Base-by-base conservation (phyloP, 2,113 vertebrate genomes). In the Callopanchax toddi region DNA sequence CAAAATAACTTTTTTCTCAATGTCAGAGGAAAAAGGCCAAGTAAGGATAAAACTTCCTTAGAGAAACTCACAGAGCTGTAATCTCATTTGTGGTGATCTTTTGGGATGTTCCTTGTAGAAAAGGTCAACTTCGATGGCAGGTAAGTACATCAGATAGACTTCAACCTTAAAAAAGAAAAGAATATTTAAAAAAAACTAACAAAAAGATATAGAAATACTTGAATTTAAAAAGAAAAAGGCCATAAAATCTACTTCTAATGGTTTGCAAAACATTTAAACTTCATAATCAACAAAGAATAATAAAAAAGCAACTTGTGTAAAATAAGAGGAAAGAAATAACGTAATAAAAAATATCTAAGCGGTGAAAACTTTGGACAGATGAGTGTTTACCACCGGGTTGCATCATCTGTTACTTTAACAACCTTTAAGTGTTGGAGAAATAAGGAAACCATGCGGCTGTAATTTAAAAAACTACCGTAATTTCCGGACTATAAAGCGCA, bases 91-190 rank as follows among this genome's bases (percentile, higher is more conserved):
- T 11, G 11, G 37, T 18, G 39, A 46, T 52, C 20, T 64, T 67
- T 13, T 63, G 18, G 25, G 36, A 58, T 16, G 45, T 23, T 45
- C 1, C 17, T 17, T 32, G 26, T 6, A 18, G 15, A 25, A 23
- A 44, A 64, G 37, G 48, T 16, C 37, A 42, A 9, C 17, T 39
- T 43, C 20, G 46, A 15, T 4, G 25, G n/a, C 26, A 44, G 66
- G 60, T 21, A 25, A 57, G 54, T 21, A 21, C 36, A 60, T 34
- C 48, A 55, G 23, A 40, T 60, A 39, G 25, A 39, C 25, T 44
- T 45, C 0, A 26, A 16, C 17, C 15, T 53, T 32, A 9, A 6
- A 36, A 13, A 44, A 2, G 34, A 20, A 42, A 9, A 40, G 32
- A 13, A 63, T 53, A 12, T 42, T 57, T 13, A 46, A 17, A 23